phyloP scores from a whole-genome alignment of 2,113 vertebrate genomes.

The Paraplagusia blochii region DNA sequence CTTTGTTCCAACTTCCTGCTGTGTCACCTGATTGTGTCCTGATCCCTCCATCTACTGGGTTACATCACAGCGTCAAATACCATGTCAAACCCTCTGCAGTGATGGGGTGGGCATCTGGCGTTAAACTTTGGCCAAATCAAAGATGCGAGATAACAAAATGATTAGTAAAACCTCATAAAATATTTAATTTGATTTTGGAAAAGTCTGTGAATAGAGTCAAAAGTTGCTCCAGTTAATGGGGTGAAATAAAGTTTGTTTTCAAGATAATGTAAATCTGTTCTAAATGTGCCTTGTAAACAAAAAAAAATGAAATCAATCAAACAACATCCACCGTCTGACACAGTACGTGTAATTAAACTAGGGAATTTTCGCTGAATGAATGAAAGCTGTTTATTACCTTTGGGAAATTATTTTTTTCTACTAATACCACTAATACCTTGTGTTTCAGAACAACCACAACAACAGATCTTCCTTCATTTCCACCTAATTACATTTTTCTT shows the following conservation, averaged over 20 bases:
- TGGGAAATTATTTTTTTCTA: constrained; percentile 34
- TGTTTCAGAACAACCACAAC: constrained; percentile 20
- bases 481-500: constrained; percentile 37
- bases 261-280: too few species aligned
- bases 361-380: constrained; percentile 14
- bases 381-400: constrained; percentile 19
- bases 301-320: not conserved
- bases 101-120: too few species aligned
- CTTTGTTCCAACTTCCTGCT: too few species aligned
- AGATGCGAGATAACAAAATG: too few species aligned
- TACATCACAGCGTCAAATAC: too few species aligned
- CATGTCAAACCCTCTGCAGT: too few species aligned
- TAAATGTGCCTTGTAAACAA: not conserved
- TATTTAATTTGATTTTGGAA: not conserved
- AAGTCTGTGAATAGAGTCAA: not conserved
- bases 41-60: too few species aligned
- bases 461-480: constrained; percentile 21
- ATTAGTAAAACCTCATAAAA: too few species aligned
- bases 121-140: too few species aligned
- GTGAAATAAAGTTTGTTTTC: too few species aligned
- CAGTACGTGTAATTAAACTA: not conserved
- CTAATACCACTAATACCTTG: constrained; percentile 21
- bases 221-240: not conserved
- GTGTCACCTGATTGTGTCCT: too few species aligned
- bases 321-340: not conserved